Percentiles rank a stretch among this genome's conserved stretches.
These are phyloP conservation scores for Parauchenoglanis ngamensis DNA, from an alignment of 2,797 vertebrate species.

Conservation along the genomic window DNA sequence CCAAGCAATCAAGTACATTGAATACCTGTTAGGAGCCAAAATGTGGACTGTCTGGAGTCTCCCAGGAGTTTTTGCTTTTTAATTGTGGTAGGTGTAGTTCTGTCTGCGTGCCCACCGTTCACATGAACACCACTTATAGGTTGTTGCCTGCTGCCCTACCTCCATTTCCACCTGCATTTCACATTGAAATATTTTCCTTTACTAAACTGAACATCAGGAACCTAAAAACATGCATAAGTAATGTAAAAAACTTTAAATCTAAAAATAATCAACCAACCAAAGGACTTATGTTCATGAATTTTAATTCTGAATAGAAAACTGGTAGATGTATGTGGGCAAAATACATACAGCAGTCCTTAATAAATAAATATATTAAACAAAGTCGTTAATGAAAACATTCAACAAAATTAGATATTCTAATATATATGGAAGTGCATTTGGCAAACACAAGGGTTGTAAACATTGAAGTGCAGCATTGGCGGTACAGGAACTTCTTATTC, in stretches of 20 bases:
- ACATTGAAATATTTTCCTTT: neutral
- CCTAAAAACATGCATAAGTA: neutral
- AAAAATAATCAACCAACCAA: neutral
- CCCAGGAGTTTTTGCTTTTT: neutral
- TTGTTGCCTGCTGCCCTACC: neutral
- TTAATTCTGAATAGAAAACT: neutral
- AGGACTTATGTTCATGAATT: neutral
- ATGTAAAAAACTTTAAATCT: neutral
- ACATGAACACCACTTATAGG: neutral
- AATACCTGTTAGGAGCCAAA: neutral
- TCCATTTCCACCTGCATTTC: neutral
- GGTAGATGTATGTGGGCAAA: neutral
- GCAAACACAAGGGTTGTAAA: constrained; percentile 22
- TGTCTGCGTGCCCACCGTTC: neutral
- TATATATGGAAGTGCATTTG: neutral
- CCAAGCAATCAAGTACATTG: neutral
- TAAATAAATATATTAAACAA: constrained; percentile 40
- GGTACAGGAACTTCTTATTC: neutral
- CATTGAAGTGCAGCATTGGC: constrained; percentile 20
- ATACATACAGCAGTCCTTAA: constrained; percentile 3
- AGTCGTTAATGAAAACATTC: neutral
- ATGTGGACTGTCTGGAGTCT: neutral
- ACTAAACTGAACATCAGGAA: neutral
- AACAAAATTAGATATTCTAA: constrained; percentile 13
- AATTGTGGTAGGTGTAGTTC: neutral